Evolutionary conservation across 2,888 invertebrate genomes (phyloP).

Genomic region (Erynnis tages): DNA sequence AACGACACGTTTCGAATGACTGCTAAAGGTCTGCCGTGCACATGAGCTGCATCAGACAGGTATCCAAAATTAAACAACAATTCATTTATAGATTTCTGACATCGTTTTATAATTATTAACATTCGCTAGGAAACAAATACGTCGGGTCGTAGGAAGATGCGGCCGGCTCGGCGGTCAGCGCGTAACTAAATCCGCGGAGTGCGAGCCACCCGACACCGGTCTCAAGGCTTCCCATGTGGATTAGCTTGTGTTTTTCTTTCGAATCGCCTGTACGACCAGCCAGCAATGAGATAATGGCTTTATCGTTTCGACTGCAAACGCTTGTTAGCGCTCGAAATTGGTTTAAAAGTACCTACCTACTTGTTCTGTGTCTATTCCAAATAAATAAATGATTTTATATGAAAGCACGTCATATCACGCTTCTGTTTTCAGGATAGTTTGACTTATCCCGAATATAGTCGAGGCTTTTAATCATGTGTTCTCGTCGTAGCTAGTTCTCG

Average conservation of each 20-base stretch:
- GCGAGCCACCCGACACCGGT: slow-evolving; percentile 53
- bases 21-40: no score
- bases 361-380: no score
- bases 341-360: no score
- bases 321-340: slow-evolving; percentile 19
- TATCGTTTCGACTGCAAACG: slow-evolving; percentile 32
- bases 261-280: slow-evolving; percentile 48
- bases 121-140: slow-evolving; percentile 26
- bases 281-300: slow-evolving; percentile 38
- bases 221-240: slow-evolving; percentile 75
- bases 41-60: no score
- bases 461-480: no score
- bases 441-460: no score
- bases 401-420: no score
- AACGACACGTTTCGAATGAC: no score
- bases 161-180: slow-evolving; percentile 56
- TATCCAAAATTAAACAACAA: no score
- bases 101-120: not conserved
- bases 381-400: no score
- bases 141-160: slow-evolving; percentile 45
- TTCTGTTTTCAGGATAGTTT: no score
- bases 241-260: slow-evolving; percentile 61
- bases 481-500: no score
- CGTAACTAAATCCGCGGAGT: slow-evolving; percentile 61
- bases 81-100: not conserved